phyloP scores from a whole-genome alignment of 2,888 invertebrate species.

The Pseudolycoriella hygida region DNA sequence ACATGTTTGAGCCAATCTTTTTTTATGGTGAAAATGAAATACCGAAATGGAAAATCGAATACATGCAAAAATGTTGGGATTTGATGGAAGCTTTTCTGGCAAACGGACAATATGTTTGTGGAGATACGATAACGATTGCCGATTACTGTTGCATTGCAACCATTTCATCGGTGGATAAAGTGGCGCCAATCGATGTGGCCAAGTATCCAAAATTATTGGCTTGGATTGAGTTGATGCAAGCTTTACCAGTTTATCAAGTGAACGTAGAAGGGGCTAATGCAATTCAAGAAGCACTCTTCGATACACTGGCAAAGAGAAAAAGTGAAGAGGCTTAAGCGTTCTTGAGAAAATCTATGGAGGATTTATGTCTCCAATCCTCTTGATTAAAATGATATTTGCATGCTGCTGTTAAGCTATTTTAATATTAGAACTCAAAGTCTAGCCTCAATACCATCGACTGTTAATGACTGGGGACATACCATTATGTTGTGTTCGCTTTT shows the following conservation, averaged over 20 bases:
- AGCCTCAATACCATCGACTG: no score
- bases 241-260: conserved; percentile 29
- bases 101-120: conserved; percentile 27
- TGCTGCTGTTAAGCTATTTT: no score
- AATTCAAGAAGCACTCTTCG: no score
- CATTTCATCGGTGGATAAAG: conserved; percentile 29
- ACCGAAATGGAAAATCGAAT: conserved; percentile 30
- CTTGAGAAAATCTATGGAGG: no score
- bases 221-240: conserved; percentile 28
- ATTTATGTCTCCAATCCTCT: no score
- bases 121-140: conserved; percentile 30
- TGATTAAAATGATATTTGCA: no score
- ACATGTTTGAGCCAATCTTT: conserved; percentile 24
- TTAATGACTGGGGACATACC: no score
- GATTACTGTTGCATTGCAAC: conserved; percentile 32
- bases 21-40: conserved; percentile 31
- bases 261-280: not conserved
- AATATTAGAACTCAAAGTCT: no score
- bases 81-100: conserved; percentile 29
- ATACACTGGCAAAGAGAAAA: no score
- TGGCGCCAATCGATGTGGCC: conserved; percentile 29
- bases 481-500: no score
- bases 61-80: conserved; percentile 31
- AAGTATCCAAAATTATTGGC: conserved; percentile 30
- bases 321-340: no score